Evolutionary conservation across 1,140 invertebrate species (phyloP).

Genomic region (Drosophila lini): DNA sequence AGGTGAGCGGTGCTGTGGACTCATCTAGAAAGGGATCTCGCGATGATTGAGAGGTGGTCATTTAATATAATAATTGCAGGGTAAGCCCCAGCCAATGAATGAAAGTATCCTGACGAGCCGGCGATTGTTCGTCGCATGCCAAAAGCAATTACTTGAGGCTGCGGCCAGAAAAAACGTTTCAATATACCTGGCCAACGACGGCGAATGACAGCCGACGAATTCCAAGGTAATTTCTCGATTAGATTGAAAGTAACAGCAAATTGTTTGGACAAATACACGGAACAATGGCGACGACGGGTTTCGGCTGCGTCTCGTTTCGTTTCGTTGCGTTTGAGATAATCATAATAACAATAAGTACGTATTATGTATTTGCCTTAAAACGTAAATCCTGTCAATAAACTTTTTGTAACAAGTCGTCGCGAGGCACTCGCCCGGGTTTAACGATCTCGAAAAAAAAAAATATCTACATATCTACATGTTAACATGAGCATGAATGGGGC

Average conservation of each 20-base stretch:
- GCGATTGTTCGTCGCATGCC: constrained; percentile 41
- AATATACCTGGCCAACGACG: constrained; percentile 24
- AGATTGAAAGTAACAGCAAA: constrained; percentile 58
- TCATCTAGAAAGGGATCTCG: constrained; percentile 43
- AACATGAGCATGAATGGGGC: constrained; percentile 24
- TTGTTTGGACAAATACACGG: constrained; percentile 45
- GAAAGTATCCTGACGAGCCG: constrained; percentile 41
- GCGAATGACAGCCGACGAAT: constrained; percentile 16
- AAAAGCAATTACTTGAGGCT: constrained; percentile 38
- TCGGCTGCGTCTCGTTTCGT: constrained; percentile 18
- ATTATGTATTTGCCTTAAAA: constrained; percentile 48
- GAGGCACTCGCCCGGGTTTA: constrained; percentile 57
- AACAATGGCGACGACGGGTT: constrained; percentile 14
- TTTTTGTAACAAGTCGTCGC: constrained; percentile 56
- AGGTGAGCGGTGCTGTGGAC: constrained; percentile 10
- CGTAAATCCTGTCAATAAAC: constrained; percentile 74
- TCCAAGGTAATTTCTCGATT: constrained; percentile 51
- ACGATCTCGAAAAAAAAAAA: constrained; percentile 59
- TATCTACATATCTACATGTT: constrained; percentile 22
- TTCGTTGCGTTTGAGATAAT: constrained; percentile 26
- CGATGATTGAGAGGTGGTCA: constrained; percentile 44
- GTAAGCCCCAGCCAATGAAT: constrained; percentile 14
- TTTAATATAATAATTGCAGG: constrained; percentile 53
- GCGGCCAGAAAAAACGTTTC: constrained; percentile 28
- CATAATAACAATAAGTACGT: constrained; percentile 47